These are phyloP conservation scores for Axis porcinus DNA, from an alignment of 2,113 vertebrate species.

Conservation along the genomic window DNA sequence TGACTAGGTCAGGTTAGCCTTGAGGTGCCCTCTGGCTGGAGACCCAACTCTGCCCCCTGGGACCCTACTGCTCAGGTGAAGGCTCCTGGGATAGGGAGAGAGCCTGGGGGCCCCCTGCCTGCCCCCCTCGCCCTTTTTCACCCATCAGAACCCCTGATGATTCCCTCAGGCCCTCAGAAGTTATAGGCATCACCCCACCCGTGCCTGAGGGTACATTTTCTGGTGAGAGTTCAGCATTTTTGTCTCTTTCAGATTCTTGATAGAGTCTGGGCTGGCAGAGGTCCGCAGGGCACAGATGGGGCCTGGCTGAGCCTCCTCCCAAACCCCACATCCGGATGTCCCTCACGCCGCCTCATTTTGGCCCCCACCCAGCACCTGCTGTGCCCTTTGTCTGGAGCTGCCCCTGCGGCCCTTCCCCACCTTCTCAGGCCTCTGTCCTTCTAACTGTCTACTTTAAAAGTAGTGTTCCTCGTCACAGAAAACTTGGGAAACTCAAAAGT, in stretches of 20 bases:
- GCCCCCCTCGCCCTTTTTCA: too few relatives aligned
- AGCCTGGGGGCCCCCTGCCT: background rate
- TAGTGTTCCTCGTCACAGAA: rapidly evolving
- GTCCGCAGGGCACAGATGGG: background rate
- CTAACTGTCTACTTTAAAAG: background rate
- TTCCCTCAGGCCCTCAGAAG: background rate
- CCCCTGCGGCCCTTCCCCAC: background rate
- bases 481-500: background rate
- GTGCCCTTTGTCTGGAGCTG: background rate
- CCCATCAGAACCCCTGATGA: background rate
- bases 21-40: background rate
- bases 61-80: background rate
- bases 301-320: background rate
- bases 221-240: background rate
- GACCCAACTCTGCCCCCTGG: background rate
- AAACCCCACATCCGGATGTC: rapidly evolving
- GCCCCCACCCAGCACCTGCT: background rate
- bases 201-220: background rate
- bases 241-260: background rate
- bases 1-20: too few relatives aligned
- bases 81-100: background rate
- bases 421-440: background rate
- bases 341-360: background rate
- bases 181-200: rapidly evolving
- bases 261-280: background rate